Percentiles rank a stretch among this genome's conserved stretches.
Evolutionary conservation across 2,113 vertebrate species (phyloP).

Genomic region (Trichechus manatus): DNA sequence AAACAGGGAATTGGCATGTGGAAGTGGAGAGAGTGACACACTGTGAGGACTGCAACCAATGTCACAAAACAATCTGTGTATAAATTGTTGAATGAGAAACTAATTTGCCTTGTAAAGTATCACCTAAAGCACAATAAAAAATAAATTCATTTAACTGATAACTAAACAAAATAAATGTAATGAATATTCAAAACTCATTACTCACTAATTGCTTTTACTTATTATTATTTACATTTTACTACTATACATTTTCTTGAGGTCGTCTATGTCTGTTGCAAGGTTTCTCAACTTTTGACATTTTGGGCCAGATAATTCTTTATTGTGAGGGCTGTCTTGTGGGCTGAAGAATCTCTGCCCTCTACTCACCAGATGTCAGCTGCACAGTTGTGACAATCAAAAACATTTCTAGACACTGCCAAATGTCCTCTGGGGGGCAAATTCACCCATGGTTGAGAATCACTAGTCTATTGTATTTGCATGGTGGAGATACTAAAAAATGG

Average conservation of each 20-base stretch:
- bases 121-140: too few relatives aligned
- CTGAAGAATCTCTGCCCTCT: not conserved
- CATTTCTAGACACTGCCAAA: not conserved
- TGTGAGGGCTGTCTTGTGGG: not conserved
- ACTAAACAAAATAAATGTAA: not conserved
- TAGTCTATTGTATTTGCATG: too few relatives aligned
- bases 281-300: not conserved
- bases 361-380: not conserved
- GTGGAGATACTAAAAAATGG: not conserved
- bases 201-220: too few relatives aligned
- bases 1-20: too few relatives aligned
- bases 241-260: not conserved
- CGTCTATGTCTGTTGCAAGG: not conserved
- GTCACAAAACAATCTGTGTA: too few relatives aligned
- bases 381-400: not conserved
- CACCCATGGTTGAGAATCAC: not conserved
- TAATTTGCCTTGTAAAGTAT: too few relatives aligned
- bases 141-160: too few relatives aligned
- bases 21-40: too few relatives aligned
- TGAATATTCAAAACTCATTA: not conserved
- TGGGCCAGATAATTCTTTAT: not conserved
- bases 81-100: too few relatives aligned
- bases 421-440: not conserved
- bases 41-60: too few relatives aligned
- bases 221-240: not conserved